Base-by-base conservation (phyloP, 2,888 invertebrate species). In the Iselma pallidipennis region DNA sequence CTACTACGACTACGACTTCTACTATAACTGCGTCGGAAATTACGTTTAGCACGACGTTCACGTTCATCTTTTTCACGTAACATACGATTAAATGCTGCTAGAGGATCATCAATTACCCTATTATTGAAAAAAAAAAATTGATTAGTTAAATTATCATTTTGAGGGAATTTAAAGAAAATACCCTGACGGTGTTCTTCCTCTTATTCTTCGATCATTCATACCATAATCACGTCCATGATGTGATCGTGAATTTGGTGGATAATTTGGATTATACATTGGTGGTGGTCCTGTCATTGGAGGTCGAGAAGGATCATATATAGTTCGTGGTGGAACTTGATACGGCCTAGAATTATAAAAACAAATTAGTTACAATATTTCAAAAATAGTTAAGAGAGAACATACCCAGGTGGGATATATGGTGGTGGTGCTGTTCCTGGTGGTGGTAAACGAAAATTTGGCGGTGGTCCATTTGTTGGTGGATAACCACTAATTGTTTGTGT, bases 11-110 rank as follows among this genome's bases (percentile, higher is more conserved):
- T 83, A 71, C 70, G 81, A 61, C 83, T 84, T 29, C 78, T 82
- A 67, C 84, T 85, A 69, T 82, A 84, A 73, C 80, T 86, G 74
- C 82, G 80, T 63, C 89, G 84, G 56, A 89, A 87, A 74, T 87
- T 85, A 61, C 86, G 84, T 57, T 87, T 84, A 2, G 78, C 78
- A 56, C 89, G 84, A 70, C 87, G 84, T 66, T 89, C 89, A 49
- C 88, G 83, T 81, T 89, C 89, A 80, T 92, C 91, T 80, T 94
- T 94, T 80, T 94, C 94, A 67, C 91, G 86, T 75, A 95, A 86
- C 85, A 94, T 91, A 68, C 93, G 86, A 80, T 94, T 91, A 80
- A 95, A 95, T 55, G 92, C 93, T 79, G 93, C 93, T 72, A 94
- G 81, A 3, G 94, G 93, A 82, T 95, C 94, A 75, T 92, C 93